These are phyloP conservation scores for Hapalemur alaotrensis DNA, from an alignment of 2,797 vertebrate species.

Conservation along the genomic window DNA sequence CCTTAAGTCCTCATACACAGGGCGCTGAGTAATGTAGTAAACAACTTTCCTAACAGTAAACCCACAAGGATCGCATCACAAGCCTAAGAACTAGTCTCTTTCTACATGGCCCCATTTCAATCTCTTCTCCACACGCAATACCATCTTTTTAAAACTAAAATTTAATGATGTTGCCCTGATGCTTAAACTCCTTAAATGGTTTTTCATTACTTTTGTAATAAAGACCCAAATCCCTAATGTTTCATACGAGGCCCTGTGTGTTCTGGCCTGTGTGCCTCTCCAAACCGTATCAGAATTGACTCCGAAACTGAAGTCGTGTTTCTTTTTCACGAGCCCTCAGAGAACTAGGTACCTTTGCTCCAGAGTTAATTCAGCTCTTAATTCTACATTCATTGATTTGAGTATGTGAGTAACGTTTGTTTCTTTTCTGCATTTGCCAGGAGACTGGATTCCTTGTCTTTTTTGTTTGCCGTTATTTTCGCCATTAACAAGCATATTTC, in stretches of 20 bases:
- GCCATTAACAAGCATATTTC: background rate
- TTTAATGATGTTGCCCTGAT: background rate
- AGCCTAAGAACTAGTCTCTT: background rate
- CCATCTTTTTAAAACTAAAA: background rate
- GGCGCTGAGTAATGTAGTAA: background rate
- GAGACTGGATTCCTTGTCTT: background rate
- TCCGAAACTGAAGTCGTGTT: background rate
- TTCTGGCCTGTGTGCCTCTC: background rate
- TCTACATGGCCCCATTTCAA: background rate
- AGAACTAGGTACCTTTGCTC: background rate
- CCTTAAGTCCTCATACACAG: background rate
- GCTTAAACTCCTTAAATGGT: background rate
- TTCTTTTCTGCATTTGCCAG: background rate
- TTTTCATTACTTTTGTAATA: constrained; percentile 27
- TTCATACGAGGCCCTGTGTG: background rate
- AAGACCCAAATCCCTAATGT: background rate
- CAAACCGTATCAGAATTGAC: background rate
- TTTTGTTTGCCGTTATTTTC: background rate
- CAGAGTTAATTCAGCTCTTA: background rate
- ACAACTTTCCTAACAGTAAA: background rate
- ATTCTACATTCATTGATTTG: background rate
- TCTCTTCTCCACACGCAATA: background rate
- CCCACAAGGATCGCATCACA: background rate
- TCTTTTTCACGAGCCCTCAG: background rate
- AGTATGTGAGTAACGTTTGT: background rate